Evolutionary conservation across 2,888 invertebrate genomes (phyloP).

Genomic region (Ellobium chinense): DNA sequence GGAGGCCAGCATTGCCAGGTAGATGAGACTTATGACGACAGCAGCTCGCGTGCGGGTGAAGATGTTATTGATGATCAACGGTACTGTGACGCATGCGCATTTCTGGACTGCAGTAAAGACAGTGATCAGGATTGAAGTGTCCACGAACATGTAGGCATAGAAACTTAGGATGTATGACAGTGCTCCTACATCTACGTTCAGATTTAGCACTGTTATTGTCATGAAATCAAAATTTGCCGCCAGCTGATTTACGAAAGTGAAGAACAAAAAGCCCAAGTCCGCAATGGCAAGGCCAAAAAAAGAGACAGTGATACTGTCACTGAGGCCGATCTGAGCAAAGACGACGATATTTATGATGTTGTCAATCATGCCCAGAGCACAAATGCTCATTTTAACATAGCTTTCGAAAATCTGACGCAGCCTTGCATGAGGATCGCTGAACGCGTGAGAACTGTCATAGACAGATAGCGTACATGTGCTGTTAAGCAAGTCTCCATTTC

Average conservation of each 20-base stretch:
- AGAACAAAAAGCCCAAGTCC: background rate
- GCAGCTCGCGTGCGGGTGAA: background rate
- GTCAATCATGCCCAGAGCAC: background rate
- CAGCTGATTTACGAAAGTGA: background rate
- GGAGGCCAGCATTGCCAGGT: background rate
- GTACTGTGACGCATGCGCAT: background rate
- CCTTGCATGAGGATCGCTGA: no score
- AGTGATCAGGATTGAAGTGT: background rate
- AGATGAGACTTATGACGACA: background rate
- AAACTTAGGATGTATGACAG: background rate
- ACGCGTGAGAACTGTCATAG: no score
- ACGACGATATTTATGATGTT: background rate
- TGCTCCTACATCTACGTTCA: background rate
- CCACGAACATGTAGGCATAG: background rate
- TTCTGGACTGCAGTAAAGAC: conserved; percentile 4
- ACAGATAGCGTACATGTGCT: no score
- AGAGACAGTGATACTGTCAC: background rate
- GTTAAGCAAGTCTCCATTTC: no score
- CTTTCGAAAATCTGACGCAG: no score
- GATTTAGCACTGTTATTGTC: background rate
- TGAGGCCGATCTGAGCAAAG: background rate
- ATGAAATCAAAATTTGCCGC: background rate
- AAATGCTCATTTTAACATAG: background rate
- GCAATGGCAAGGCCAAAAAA: background rate
- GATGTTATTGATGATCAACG: background rate